Evolutionary conservation across 2,888 invertebrate species (phyloP).

Genomic region (Acholoe squamosa): DNA sequence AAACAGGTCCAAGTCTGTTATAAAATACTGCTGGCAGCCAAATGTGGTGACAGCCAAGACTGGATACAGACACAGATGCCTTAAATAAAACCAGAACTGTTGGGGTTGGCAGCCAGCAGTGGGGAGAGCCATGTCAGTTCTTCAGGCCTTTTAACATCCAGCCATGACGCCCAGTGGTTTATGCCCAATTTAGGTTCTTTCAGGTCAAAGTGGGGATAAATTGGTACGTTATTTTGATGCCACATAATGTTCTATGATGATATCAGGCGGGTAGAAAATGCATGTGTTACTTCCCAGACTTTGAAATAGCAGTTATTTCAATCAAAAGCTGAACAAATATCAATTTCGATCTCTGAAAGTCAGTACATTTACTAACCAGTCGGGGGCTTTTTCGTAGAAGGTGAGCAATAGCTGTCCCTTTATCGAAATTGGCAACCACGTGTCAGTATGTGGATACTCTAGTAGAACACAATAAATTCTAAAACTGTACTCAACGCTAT

Average conservation of each 20-base stretch:
- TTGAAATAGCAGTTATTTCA: not conserved
- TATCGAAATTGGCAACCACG: too few species aligned
- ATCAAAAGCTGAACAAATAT: too few species aligned
- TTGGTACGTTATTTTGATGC: not conserved
- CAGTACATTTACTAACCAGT: too few species aligned
- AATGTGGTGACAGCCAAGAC: slow-evolving; percentile 2
- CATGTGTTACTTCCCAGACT: not conserved
- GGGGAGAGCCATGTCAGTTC: not conserved
- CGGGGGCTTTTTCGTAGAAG: too few species aligned
- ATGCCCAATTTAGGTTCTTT: not conserved
- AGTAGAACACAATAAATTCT: too few species aligned
- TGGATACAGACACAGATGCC: not conserved
- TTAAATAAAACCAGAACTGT: not conserved
- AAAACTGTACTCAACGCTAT: not conserved
- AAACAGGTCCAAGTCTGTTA: not conserved
- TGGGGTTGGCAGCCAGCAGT: not conserved
- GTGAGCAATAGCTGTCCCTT: too few species aligned
- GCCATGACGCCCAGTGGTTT: not conserved
- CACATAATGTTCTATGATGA: too few species aligned
- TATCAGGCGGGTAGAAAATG: not conserved
- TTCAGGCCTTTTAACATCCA: not conserved
- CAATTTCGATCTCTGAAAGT: too few species aligned
- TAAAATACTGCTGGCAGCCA: not conserved
- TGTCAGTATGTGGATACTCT: too few species aligned
- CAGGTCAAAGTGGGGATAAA: not conserved